phyloP scores from a whole-genome alignment of 2,888 invertebrate species.

The Tribolium freemani region DNA sequence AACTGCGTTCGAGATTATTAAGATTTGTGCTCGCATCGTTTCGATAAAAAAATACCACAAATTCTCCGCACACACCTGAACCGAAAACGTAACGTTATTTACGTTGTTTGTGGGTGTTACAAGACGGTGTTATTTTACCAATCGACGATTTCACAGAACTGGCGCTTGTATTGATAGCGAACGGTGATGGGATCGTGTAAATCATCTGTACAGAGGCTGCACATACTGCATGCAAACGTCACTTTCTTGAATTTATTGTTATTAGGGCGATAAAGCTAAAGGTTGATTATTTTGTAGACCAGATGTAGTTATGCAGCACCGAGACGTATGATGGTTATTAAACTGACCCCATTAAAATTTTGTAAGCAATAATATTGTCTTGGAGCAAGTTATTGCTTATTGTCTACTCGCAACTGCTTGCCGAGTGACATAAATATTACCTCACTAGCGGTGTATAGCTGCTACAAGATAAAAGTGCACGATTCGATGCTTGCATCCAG shows the following conservation, averaged over 20 bases:
- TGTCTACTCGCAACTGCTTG: not conserved
- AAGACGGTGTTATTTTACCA: conserved; percentile 9
- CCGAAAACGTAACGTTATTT: not conserved
- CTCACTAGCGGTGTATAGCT: not conserved
- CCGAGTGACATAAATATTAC: not conserved
- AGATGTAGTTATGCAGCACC: not conserved
- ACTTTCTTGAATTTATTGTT: conserved; percentile 5
- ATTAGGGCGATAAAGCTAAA: conserved; percentile 8
- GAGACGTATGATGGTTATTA: not conserved
- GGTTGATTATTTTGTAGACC: conserved; percentile 12
- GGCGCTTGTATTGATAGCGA: conserved; percentile 8
- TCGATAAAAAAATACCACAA: not conserved
- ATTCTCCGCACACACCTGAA: not conserved
- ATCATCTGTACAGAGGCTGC: conserved; percentile 18
- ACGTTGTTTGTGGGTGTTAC: not conserved
- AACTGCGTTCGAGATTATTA: not conserved
- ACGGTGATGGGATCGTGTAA: conserved; percentile 5
- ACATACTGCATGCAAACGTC: not conserved
- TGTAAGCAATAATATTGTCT: not conserved
- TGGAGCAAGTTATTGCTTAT: not conserved
- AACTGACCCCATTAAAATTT: not conserved
- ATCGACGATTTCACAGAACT: conserved; percentile 15
- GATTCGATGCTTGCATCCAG: not conserved
- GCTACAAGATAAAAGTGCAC: not conserved
- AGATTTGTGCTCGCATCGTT: not conserved